A percentile compares a stretch with the other conserved stretches of the same genome.
phyloP scores from a whole-genome alignment of 2,888 invertebrate genomes.

The Brachypterus glaber region DNA sequence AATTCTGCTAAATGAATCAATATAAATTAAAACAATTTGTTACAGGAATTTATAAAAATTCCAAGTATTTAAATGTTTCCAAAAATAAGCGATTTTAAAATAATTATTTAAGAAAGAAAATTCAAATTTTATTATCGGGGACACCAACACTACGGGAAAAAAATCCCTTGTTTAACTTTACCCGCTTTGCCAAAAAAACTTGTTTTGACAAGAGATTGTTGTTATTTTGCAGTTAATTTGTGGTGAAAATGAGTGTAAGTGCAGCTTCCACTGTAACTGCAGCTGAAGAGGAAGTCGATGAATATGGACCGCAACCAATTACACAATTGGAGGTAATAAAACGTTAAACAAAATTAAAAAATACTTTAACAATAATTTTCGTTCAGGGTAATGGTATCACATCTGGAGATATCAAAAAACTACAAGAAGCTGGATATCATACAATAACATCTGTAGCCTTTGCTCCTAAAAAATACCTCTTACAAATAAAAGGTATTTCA shows the following conservation, averaged over 20 bases:
- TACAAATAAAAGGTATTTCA: slow-evolving; percentile 88
- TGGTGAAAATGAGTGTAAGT: slow-evolving; percentile 25
- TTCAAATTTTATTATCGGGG: too few relatives aligned
- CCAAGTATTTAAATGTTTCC: too few relatives aligned
- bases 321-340: slow-evolving; percentile 58
- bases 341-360: background rate
- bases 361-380: slow-evolving; percentile 10
- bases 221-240: too few relatives aligned
- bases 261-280: slow-evolving; percentile 45
- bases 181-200: too few relatives aligned
- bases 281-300: slow-evolving; percentile 51
- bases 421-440: slow-evolving; percentile 86
- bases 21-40: too few relatives aligned
- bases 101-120: too few relatives aligned
- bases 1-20: too few relatives aligned
- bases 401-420: slow-evolving; percentile 81
- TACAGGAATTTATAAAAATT: too few relatives aligned
- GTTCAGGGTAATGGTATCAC: slow-evolving; percentile 82
- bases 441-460: slow-evolving; percentile 95
- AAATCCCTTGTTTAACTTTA: too few relatives aligned
- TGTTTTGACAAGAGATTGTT: too few relatives aligned
- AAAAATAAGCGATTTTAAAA: too few relatives aligned
- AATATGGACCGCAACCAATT: slow-evolving; percentile 63
- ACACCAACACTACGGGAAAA: too few relatives aligned
- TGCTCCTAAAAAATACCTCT: slow-evolving; percentile 83